A percentile compares a stretch with the other conserved stretches of the same genome.
Conservation (phyloP, 1,140 invertebrate genomes). For the Drosophila auraria region DNA sequence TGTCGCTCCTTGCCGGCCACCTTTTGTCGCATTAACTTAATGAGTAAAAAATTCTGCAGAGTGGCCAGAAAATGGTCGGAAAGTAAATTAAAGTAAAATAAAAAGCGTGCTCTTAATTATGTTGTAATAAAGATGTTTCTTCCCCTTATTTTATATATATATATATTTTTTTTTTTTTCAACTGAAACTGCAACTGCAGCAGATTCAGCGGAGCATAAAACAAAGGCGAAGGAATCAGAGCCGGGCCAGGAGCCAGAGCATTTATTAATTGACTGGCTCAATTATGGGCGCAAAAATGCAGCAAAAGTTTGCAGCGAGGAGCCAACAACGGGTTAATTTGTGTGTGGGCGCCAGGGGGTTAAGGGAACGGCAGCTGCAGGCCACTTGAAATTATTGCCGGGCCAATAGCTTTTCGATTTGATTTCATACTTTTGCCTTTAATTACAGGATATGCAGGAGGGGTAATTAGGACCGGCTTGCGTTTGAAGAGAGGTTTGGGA, state of each 20-base stretch:
- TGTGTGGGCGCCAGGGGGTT: conserved; percentile 9
- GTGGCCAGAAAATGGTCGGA: conserved; percentile 3
- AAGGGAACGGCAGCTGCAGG: conserved; percentile 34
- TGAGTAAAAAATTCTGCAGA: conserved; percentile 43
- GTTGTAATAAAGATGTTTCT: conserved; percentile 62
- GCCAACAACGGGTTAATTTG: conserved; percentile 16
- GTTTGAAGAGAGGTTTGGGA: too few relatives aligned
- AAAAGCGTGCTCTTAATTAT: conserved; percentile 65
- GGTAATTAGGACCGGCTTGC: neutral
- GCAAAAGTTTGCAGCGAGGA: conserved; percentile 23
- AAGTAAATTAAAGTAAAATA: conserved; percentile 48
- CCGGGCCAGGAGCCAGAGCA: conserved; percentile 46
- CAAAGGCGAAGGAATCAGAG: conserved; percentile 30
- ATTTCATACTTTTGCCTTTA: conserved; percentile 39
- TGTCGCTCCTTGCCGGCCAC: neutral
- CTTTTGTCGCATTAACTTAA: conserved; percentile 65
- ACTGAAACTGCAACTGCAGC: conserved; percentile 38
- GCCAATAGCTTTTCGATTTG: conserved; percentile 48
- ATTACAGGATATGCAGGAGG: neutral
- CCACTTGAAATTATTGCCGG: conserved; percentile 50
- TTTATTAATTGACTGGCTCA: conserved; percentile 73
- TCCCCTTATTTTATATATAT: neutral
- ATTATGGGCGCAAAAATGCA: conserved; percentile 42
- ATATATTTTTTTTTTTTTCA: neutral
- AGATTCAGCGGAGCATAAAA: conserved; percentile 37